Conservation (phyloP, 23 tunicate genomes). For the Trididemnum miniatum region DNA sequence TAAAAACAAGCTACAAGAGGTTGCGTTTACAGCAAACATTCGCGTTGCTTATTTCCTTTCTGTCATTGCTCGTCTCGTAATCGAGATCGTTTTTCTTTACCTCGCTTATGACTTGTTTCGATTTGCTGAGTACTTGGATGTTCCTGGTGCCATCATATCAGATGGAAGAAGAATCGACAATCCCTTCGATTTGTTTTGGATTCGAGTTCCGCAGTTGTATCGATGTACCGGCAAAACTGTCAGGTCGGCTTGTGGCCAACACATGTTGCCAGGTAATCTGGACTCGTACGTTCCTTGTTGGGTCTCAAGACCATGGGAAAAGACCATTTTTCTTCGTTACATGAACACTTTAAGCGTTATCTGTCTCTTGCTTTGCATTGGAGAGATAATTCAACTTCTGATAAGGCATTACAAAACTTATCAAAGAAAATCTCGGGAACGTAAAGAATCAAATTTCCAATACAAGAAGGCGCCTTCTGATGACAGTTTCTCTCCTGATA, state of each 20-base stretch:
- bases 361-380: conserved; percentile 45
- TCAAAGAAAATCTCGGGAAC: not conserved
- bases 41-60: conserved; percentile 51
- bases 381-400: conserved; percentile 54
- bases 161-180: conserved; percentile 42
- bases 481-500: not conserved
- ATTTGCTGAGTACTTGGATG: conserved; percentile 46
- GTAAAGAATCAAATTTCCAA: not conserved
- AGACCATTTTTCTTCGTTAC: conserved; percentile 85
- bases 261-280: conserved; percentile 56
- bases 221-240: conserved; percentile 67
- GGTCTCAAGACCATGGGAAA: conserved; percentile 98
- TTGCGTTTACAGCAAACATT: conserved; percentile 47
- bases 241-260: conserved; percentile 82
- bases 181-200: conserved; percentile 61
- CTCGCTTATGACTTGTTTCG: conserved; percentile 75
- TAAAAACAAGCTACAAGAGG: conserved; percentile 31
- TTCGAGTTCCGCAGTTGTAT: conserved; percentile 75
- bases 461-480: conserved; percentile 4
- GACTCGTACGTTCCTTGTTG: conserved; percentile 90
- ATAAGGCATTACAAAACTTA: not conserved
- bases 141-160: conserved; percentile 29
- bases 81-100: conserved; percentile 56
- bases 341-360: conserved; percentile 84
- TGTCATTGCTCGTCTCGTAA: conserved; percentile 47